A percentile compares a stretch with the other conserved stretches of the same genome.
Conservation (phyloP, 2,113 vertebrate genomes). For the Lota lota region DNA sequence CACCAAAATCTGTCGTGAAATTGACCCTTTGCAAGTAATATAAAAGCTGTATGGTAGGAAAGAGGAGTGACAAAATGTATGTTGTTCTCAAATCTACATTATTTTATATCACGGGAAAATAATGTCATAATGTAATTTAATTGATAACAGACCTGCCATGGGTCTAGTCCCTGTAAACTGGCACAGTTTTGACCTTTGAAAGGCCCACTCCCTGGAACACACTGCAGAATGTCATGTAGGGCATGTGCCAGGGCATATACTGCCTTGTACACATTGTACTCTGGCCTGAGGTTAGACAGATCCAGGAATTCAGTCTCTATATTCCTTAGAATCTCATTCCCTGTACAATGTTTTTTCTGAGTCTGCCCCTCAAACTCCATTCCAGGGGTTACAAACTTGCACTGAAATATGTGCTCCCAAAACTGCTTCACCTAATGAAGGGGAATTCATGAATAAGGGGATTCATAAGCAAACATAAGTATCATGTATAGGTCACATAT, state of each 20-base stretch:
- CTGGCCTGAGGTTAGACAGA: constrained; percentile 22
- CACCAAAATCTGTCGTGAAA: constrained; percentile 54
- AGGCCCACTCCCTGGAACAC: constrained; percentile 50
- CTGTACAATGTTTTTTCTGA: constrained; percentile 10
- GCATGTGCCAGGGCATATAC: constrained; percentile 59
- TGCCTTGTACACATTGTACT: constrained; percentile 62
- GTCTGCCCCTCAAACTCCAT: background rate
- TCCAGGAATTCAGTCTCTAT: constrained; percentile 12
- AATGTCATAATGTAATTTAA: background rate
- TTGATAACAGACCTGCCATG: constrained; percentile 47
- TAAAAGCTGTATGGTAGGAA: constrained; percentile 29
- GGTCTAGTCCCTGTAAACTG: constrained; percentile 36
- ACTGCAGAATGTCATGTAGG: constrained; percentile 43
- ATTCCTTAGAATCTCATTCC: constrained; percentile 9
- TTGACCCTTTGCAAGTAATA: constrained; percentile 56
- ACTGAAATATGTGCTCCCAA: constrained; percentile 49
- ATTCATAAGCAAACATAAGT: background rate
- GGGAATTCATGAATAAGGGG: background rate
- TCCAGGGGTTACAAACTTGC: constrained; percentile 31
- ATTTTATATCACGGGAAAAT: background rate
- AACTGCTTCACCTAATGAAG: constrained; percentile 37
- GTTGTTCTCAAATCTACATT: background rate
- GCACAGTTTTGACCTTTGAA: constrained; percentile 47
- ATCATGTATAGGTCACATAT: background rate
- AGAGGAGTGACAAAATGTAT: background rate